Evolutionary conservation across 2,797 vertebrate species (phyloP), one percentile per base, ranked within the genome.

Genomic region (Orientallactaga sibirica): DNA sequence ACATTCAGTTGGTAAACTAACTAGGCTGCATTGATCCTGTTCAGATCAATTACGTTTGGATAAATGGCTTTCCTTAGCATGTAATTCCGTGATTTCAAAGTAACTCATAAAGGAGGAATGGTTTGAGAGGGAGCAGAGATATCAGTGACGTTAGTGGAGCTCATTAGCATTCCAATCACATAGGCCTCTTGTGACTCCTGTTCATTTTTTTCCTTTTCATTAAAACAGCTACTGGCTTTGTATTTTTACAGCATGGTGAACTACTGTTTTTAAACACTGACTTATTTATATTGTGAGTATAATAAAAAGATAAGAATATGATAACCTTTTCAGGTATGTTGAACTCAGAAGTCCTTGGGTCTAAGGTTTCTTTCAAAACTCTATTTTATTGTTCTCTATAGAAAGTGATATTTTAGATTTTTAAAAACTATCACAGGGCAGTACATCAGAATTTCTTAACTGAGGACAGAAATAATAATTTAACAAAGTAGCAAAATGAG

Each of bases 41-140:
- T 98, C 95, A 92, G 96, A 97, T 97, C 97, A 98, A 98, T 98
- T 98, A 97, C 97, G 94, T 98, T 98, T 98, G 96, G 96, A 97
- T 97, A 96, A 97, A 98, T 97, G 94, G 92, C 96, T 98, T 98
- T 97, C 97, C 97, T 97, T 97, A 96, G 96, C 97, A 98, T 96
- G 96, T 98, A 98, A 98, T 98, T 98, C 97, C 96, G 91, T 97
- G 97, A 97, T 98, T 98, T 98, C 92, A 97, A 97, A 97, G 96
- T 97, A 97, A 96, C 96, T 98, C 96, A 97, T 97, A 81, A 97
- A 94, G 96, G 95, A 97, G 94, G 93, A 94, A 86, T 95, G 68
- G 95, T 95, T 92, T 68, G 74, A 96, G 62, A 84, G 91, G 48
- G 81, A 98, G 91, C 92, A 97, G 95, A 96, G 95, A 96, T 92